phyloP scores from a whole-genome alignment of 2,113 vertebrate genomes.

The Syngnathoides biaculeatus region DNA sequence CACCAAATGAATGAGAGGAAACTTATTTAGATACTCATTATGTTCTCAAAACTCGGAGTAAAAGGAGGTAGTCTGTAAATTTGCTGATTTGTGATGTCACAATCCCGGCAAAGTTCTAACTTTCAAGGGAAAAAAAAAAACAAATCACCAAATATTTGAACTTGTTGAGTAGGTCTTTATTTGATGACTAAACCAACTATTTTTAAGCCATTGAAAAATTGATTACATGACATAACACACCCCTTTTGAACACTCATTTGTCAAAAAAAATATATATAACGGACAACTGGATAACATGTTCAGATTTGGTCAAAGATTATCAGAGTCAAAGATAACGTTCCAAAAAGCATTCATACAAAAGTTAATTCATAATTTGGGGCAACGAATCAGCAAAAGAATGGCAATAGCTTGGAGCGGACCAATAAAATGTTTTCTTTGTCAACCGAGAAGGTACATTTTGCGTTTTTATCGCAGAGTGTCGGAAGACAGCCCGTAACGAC shows the following conservation, averaged over 20 bases:
- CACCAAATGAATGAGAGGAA: no score
- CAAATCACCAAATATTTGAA: background rate
- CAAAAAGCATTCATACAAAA: no score
- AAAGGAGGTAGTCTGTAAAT: background rate
- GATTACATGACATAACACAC: background rate
- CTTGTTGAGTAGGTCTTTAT: background rate
- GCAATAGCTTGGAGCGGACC: background rate
- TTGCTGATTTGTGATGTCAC: background rate
- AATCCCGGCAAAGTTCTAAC: background rate
- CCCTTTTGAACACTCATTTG: background rate
- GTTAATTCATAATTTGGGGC: no score
- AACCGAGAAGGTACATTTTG: background rate
- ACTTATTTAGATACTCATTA: no score
- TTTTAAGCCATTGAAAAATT: background rate
- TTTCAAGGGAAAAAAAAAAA: no score
- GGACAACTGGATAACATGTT: background rate
- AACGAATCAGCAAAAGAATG: background rate
- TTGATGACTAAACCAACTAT: background rate
- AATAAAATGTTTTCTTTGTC: background rate
- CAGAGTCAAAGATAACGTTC: no score
- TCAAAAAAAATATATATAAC: background rate
- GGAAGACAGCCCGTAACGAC: slow-evolving; percentile 19
- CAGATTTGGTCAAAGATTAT: background rate
- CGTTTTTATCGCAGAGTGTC: slow-evolving; percentile 24
- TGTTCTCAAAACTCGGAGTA: no score